Evolutionary conservation across 2,113 vertebrate species (phyloP).

Genomic region (Hemicordylus capensis): DNA sequence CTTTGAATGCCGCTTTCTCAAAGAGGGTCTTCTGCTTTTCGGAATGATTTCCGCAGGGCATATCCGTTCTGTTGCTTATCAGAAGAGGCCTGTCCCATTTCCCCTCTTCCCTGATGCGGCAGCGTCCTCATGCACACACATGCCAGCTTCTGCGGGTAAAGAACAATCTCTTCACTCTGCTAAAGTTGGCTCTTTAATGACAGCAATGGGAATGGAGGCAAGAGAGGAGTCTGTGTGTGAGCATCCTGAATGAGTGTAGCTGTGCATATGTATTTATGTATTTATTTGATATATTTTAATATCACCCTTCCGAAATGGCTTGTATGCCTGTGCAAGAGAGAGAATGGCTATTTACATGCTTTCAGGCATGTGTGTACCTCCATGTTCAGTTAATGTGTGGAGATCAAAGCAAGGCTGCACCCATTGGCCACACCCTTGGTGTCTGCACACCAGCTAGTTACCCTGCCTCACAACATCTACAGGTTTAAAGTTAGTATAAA

Average conservation of each 20-base stretch:
- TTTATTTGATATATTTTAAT: too few relatives aligned
- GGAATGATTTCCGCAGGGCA: conserved; percentile 2
- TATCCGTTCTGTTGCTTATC: not conserved
- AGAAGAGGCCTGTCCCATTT: not conserved
- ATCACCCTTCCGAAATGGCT: too few relatives aligned
- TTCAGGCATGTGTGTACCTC: too few relatives aligned
- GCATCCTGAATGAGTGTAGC: not conserved
- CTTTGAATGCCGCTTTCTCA: conserved; percentile 6
- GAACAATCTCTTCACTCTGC: not conserved
- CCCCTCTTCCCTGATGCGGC: not conserved
- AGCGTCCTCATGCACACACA: not conserved
- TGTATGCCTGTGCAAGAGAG: too few relatives aligned
- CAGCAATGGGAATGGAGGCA: not conserved
- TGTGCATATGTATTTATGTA: not conserved
- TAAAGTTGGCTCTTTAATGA: not conserved
- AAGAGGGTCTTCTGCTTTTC: not conserved
- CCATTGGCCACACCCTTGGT: too few relatives aligned
- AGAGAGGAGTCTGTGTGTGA: not conserved
- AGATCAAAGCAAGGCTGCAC: too few relatives aligned
- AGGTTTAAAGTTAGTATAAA: too few relatives aligned
- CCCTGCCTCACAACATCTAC: too few relatives aligned
- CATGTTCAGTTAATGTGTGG: too few relatives aligned
- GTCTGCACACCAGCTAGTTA: not conserved
- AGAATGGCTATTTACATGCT: too few relatives aligned
- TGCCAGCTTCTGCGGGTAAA: too few relatives aligned